Conservation (phyloP, 2,888 invertebrate species). For the Eurytoma adleriae region DNA sequence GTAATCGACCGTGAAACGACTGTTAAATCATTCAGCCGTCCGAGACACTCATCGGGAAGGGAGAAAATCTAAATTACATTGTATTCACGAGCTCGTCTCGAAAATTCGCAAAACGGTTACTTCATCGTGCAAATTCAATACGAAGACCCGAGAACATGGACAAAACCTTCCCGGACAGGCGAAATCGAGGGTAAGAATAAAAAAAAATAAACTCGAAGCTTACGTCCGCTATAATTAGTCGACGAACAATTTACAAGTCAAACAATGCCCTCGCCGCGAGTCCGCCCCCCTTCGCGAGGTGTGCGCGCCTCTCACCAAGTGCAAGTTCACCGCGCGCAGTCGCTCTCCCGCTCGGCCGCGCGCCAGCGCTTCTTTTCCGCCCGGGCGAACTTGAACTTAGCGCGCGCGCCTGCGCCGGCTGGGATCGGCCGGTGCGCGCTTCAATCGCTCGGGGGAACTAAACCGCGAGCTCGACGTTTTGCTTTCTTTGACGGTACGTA, state of each 20-base stretch:
- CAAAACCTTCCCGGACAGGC: too few relatives aligned
- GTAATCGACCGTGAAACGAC: too few relatives aligned
- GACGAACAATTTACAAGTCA: constrained; percentile 8
- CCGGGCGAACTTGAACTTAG: constrained; percentile 47
- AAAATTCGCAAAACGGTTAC: too few relatives aligned
- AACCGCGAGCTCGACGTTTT: background rate
- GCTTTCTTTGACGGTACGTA: background rate
- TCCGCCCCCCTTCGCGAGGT: background rate
- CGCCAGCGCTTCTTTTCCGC: background rate
- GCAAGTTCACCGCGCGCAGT: background rate
- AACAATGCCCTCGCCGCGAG: background rate
- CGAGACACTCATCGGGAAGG: too few relatives aligned
- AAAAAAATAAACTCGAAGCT: background rate
- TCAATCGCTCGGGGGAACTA: constrained; percentile 40
- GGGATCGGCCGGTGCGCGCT: background rate
- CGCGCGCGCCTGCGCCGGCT: background rate
- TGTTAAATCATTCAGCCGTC: too few relatives aligned
- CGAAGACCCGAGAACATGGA: too few relatives aligned
- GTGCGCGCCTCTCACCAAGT: too few relatives aligned
- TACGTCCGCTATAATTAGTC: background rate
- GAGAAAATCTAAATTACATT: too few relatives aligned
- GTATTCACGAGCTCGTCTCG: too few relatives aligned
- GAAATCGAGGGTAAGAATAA: background rate
- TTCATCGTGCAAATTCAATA: too few relatives aligned
- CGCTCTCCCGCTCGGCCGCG: background rate